Conservation (phyloP, 2,113 vertebrate species). For the Piprites chloris region DNA sequence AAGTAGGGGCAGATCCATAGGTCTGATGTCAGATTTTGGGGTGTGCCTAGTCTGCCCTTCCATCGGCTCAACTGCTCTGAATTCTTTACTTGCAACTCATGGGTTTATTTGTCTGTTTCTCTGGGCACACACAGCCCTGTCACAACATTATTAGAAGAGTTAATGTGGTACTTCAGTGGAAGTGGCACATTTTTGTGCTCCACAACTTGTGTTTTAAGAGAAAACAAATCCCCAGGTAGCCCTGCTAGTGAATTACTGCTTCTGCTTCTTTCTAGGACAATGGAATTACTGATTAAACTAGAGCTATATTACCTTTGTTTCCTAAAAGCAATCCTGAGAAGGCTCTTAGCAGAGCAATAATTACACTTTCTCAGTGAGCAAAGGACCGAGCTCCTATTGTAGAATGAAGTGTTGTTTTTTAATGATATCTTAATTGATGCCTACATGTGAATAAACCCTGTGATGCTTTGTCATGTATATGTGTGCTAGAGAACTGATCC, state of each 20-base stretch:
- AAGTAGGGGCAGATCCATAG: background rate
- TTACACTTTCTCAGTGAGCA: background rate
- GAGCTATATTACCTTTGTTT: background rate
- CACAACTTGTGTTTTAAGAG: background rate
- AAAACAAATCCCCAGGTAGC: background rate
- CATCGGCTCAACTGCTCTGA: background rate
- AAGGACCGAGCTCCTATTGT: background rate
- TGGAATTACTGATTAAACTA: background rate
- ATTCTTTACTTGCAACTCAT: background rate
- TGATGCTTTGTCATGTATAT: background rate
- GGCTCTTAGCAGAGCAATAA: background rate
- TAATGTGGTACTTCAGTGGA: background rate
- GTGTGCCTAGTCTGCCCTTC: background rate
- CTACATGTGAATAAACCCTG: background rate
- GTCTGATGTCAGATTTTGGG: background rate
- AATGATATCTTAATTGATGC: background rate
- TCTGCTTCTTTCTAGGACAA: background rate
- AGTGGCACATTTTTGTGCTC: background rate
- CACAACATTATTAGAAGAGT: background rate
- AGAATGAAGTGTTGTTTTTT: background rate
- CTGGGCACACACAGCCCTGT: background rate
- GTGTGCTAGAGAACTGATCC: background rate
- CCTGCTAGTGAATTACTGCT: too few species aligned
- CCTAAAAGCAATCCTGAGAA: background rate
- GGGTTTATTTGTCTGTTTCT: background rate